Evolutionary conservation across 1,140 invertebrate species (phyloP).

Genomic region (Cydia strobilella): DNA sequence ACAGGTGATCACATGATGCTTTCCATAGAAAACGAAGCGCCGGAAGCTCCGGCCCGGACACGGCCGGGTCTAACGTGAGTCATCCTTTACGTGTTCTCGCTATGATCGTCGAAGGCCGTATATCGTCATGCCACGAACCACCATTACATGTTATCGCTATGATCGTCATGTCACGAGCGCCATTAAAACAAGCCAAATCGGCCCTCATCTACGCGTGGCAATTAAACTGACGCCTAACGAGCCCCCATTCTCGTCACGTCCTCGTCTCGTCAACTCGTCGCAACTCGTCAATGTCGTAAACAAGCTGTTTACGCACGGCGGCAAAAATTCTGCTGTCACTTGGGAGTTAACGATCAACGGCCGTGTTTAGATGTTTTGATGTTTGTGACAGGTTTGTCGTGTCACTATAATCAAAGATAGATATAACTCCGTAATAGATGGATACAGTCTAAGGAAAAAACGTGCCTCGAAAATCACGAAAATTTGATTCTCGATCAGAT

Average conservation of each 20-base stretch:
- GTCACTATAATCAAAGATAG: too few species aligned
- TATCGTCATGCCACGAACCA: not conserved
- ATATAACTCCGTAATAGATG: too few species aligned
- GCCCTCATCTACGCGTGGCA: slow-evolving; percentile 1
- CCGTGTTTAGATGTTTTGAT: not conserved
- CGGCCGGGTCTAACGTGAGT: too few species aligned
- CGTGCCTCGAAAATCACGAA: too few species aligned
- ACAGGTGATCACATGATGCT: too few species aligned
- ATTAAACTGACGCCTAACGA: not conserved
- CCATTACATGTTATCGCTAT: not conserved
- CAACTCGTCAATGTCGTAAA: slow-evolving; percentile 24
- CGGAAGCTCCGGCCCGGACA: too few species aligned
- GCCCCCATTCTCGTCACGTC: slow-evolving; percentile 16
- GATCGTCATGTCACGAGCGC: not conserved
- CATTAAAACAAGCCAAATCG: not conserved
- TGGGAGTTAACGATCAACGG: not conserved
- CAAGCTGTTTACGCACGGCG: slow-evolving; percentile 9
- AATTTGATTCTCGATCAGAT: too few species aligned
- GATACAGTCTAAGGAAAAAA: too few species aligned
- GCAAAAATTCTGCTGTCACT: not conserved
- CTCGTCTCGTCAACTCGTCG: slow-evolving; percentile 4
- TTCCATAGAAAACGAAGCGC: too few species aligned
- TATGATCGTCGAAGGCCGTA: too few species aligned
- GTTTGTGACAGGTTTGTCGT: not conserved
- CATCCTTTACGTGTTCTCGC: too few species aligned